A percentile compares a stretch with the other conserved stretches of the same genome.
These are phyloP conservation scores for Dendrolimus punctatus DNA, from an alignment of 1,140 invertebrate genomes.

Conservation along the genomic window DNA sequence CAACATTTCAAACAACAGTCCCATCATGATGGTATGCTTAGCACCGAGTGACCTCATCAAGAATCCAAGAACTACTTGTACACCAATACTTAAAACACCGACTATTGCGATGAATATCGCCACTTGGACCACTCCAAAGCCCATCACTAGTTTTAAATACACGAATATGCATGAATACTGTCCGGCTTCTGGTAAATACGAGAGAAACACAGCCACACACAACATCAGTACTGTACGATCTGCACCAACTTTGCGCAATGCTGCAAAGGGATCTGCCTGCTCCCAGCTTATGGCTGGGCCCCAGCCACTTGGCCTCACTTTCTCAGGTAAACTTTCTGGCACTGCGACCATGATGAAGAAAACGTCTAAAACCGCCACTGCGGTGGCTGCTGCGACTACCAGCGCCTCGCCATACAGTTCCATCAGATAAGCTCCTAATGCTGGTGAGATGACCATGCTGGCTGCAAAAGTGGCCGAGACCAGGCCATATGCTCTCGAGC, in stretches of 20 bases:
- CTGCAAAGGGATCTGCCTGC: constrained; percentile 97
- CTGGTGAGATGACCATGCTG: constrained; percentile 97
- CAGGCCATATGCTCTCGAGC: constrained; percentile 96
- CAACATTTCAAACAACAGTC: constrained; percentile 96
- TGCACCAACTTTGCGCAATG: constrained; percentile 93
- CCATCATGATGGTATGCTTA: constrained; percentile 98
- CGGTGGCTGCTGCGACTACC: constrained; percentile 96
- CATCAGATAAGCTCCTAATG: constrained; percentile 95
- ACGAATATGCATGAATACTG: constrained; percentile 99
- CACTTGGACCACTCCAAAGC: constrained; percentile 95
- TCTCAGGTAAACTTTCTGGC: constrained; percentile 97
- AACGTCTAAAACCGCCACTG: constrained; percentile 96
- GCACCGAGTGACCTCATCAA: constrained; percentile 90
- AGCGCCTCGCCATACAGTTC: constrained; percentile 92
- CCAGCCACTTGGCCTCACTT: constrained; percentile 85
- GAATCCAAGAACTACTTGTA: constrained; percentile 92
- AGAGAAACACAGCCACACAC: constrained; percentile 97
- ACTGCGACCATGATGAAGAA: constrained; percentile 98
- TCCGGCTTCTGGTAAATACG: constrained; percentile 98
- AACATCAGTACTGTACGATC: constrained; percentile 97
- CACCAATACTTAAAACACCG: constrained; percentile 95
- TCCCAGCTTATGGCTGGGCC: constrained; percentile 93
- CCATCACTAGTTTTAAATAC: constrained; percentile 98
- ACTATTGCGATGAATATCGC: constrained; percentile 98
- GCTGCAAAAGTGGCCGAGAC: constrained; percentile 99